phyloP scores from a whole-genome alignment of 2,797 vertebrate species.

The Sebastes aleutianus region DNA sequence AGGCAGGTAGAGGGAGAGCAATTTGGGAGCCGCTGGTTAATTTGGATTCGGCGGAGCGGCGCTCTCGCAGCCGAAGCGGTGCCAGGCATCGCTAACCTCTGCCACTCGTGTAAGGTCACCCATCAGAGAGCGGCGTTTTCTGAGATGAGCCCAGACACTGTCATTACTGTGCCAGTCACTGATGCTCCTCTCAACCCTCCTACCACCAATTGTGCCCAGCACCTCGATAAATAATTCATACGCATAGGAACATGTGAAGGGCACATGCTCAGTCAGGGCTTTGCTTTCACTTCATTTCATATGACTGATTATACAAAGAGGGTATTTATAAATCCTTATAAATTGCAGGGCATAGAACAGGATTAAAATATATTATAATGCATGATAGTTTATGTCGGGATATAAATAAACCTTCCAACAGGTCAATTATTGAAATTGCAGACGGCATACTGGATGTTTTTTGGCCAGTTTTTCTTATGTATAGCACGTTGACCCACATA shows the following conservation, averaged over 20 bases:
- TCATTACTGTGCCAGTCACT: conserved; percentile 65
- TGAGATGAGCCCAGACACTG: conserved; percentile 36
- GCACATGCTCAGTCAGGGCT: conserved; percentile 45
- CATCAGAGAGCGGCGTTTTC: conserved; percentile 48
- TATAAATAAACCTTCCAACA: background rate
- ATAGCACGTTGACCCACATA: background rate
- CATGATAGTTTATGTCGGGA: background rate
- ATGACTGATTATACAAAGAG: conserved; percentile 18
- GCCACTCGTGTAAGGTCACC: conserved; percentile 55
- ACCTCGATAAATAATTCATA: conserved; percentile 72
- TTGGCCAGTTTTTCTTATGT: background rate
- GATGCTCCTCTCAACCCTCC: conserved; percentile 46
- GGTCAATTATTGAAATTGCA: background rate
- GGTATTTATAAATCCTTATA: background rate
- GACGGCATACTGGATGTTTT: background rate
- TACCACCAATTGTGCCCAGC: conserved; percentile 53
- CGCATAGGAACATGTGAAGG: conserved; percentile 61
- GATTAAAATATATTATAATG: background rate
- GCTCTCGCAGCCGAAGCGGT: conserved; percentile 4
- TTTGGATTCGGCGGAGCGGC: conserved; percentile 43
- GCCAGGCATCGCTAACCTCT: conserved; percentile 47
- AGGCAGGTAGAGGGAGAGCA: conserved; percentile 37
- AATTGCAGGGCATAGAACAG: background rate
- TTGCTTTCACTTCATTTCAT: conserved; percentile 19
- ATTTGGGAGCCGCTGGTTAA: conserved; percentile 51